A percentile compares a stretch with the other conserved stretches of the same genome.
phyloP scores from a whole-genome alignment of 53 echinoderm and acorn worm genomes.

The Zoroaster sp. region DNA sequence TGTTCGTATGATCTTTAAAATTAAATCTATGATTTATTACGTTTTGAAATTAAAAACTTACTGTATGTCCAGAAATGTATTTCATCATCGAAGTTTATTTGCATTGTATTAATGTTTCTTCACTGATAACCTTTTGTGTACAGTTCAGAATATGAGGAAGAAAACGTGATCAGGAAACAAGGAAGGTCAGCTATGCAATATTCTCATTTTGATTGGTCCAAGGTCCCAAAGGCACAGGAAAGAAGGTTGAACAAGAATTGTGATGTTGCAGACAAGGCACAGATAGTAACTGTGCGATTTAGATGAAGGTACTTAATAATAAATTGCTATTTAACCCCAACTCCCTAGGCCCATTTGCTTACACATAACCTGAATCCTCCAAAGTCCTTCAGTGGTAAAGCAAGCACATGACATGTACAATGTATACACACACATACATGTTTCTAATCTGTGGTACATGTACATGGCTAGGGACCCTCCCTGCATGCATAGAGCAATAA shows the following conservation, averaged over 20 bases:
- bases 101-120: not conserved
- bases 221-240: conserved; percentile 78
- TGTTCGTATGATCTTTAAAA: not conserved
- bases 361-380: too few species aligned
- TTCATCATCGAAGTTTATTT: not conserved
- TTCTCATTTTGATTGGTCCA: conserved; percentile 94
- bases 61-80: not conserved
- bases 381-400: too few species aligned
- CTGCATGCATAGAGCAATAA: too few species aligned
- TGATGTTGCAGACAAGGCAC: conserved; percentile 43
- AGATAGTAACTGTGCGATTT: conserved; percentile 88
- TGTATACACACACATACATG: too few species aligned
- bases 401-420: too few species aligned
- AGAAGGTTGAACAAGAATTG: conserved; percentile 55
- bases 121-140: not conserved
- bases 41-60: not conserved
- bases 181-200: conserved; percentile 87
- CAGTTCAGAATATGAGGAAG: not conserved
- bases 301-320: too few species aligned
- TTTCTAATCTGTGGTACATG: too few species aligned
- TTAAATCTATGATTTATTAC: not conserved
- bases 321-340: too few species aligned
- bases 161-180: not conserved
- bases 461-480: too few species aligned
- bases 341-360: too few species aligned